Conservation (phyloP, 1,140 invertebrate genomes). For the Drosophila arawakana region DNA sequence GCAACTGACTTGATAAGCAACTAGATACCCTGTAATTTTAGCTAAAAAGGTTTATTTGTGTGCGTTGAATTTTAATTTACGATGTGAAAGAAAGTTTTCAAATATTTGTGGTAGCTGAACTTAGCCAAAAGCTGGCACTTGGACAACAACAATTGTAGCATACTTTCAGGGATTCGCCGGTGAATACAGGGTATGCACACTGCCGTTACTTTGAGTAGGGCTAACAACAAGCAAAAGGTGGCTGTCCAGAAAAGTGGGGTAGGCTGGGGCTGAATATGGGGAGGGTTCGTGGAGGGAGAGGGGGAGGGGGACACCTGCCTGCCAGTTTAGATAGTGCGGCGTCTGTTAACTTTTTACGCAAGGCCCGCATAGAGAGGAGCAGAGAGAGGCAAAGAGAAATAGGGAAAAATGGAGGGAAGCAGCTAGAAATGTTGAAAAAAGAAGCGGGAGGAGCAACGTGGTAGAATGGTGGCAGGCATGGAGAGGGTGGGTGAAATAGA, state of each 20-base stretch:
- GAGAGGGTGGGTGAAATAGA: no score
- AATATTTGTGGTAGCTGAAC: no score
- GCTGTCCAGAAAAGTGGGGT: background rate
- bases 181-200: background rate
- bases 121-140: no score
- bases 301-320: slow-evolving; percentile 7
- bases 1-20: background rate
- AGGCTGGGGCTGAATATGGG: background rate
- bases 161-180: background rate
- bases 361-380: slow-evolving; percentile 13
- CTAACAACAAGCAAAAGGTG: background rate
- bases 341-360: slow-evolving; percentile 17
- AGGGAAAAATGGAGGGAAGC: background rate
- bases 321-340: slow-evolving; percentile 13
- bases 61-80: no score
- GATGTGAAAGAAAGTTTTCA: no score
- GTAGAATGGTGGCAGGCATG: background rate
- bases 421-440: no score
- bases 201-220: background rate
- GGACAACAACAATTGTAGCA: no score
- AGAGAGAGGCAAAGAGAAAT: background rate
- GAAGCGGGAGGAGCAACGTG: no score
- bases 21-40: background rate
- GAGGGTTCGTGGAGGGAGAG: background rate
- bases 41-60: background rate